A percentile compares a stretch with the other conserved stretches of the same genome.
Conservation (phyloP, 1,140 invertebrate species). For the Drosophila melanica region DNA sequence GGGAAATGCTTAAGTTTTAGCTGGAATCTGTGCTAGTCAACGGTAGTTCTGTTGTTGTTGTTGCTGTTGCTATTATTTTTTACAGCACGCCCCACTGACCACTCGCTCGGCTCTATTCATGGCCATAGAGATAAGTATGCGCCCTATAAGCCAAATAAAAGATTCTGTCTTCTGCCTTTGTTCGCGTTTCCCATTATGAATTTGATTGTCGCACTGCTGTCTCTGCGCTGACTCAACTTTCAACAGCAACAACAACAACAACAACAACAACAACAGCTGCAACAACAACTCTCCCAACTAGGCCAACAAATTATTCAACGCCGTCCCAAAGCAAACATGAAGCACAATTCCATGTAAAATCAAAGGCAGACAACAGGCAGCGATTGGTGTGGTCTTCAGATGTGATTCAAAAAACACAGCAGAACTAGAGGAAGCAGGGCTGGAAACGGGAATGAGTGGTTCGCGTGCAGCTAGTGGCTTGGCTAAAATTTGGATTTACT, state of each 20-base stretch:
- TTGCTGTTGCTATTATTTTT: slow-evolving; percentile 5
- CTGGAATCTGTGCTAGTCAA: slow-evolving; percentile 69
- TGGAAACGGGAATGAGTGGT: too few species aligned
- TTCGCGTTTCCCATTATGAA: slow-evolving; percentile 22
- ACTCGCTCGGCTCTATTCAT: slow-evolving; percentile 13
- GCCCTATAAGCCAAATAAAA: slow-evolving; percentile 9
- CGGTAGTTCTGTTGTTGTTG: slow-evolving; percentile 39
- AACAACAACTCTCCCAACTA: slow-evolving; percentile 45
- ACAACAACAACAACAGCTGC: neutral
- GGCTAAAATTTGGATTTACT: too few species aligned
- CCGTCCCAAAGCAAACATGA: neutral
- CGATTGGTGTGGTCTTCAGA: too few species aligned
- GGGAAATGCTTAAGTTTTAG: neutral
- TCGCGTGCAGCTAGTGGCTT: too few species aligned
- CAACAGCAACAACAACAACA: slow-evolving; percentile 8
- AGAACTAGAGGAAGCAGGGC: too few species aligned
- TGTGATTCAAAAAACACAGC: too few species aligned
- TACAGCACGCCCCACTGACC: slow-evolving; percentile 43
- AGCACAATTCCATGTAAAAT: neutral
- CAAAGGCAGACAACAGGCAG: neutral
- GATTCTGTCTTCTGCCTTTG: slow-evolving; percentile 16
- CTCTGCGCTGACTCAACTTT: slow-evolving; percentile 15
- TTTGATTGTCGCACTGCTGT: slow-evolving; percentile 22
- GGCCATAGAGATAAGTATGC: neutral
- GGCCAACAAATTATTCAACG: slow-evolving; percentile 65